Conservation (phyloP, 2,888 invertebrate species). For the Rhodophaea formosa region DNA sequence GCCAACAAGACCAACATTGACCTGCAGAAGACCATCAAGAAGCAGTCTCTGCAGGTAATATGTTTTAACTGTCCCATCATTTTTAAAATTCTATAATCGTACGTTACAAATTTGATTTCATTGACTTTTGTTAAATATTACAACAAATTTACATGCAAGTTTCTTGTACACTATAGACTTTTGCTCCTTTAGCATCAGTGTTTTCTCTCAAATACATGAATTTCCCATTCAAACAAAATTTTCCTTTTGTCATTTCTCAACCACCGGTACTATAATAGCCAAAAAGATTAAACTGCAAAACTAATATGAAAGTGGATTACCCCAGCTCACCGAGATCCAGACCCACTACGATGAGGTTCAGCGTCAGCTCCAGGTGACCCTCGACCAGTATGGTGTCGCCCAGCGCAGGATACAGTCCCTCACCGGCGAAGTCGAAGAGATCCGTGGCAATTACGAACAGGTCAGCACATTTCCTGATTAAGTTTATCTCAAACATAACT, state of each 20-base stretch:
- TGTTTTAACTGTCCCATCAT: background rate
- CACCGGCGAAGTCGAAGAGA: conserved; percentile 97
- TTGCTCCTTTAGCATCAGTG: too few species aligned
- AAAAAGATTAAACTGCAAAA: too few species aligned
- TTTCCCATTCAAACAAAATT: too few species aligned
- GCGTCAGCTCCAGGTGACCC: conserved; percentile 96
- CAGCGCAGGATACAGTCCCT: conserved; percentile 95
- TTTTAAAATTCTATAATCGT: background rate
- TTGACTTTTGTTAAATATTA: too few species aligned
- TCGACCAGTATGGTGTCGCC: conserved; percentile 95
- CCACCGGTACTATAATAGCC: too few species aligned
- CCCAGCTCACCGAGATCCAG: conserved; percentile 91
- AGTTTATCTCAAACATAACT: too few species aligned
- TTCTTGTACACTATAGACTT: too few species aligned
- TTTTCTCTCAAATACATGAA: too few species aligned
- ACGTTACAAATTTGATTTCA: conserved; percentile 3
- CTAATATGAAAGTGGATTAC: too few species aligned
- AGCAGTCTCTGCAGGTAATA: conserved; percentile 93
- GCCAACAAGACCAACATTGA: conserved; percentile 99
- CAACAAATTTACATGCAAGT: too few species aligned
- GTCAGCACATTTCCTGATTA: conserved; percentile 32
- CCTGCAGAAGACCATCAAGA: conserved; percentile 98
- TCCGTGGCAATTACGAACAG: conserved; percentile 93
- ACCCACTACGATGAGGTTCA: conserved; percentile 98
- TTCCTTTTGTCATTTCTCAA: too few species aligned